Percentiles rank a stretch among this genome's conserved stretches.
phyloP scores from a whole-genome alignment of 2,888 invertebrate genomes.

The Mythimna pallens region DNA sequence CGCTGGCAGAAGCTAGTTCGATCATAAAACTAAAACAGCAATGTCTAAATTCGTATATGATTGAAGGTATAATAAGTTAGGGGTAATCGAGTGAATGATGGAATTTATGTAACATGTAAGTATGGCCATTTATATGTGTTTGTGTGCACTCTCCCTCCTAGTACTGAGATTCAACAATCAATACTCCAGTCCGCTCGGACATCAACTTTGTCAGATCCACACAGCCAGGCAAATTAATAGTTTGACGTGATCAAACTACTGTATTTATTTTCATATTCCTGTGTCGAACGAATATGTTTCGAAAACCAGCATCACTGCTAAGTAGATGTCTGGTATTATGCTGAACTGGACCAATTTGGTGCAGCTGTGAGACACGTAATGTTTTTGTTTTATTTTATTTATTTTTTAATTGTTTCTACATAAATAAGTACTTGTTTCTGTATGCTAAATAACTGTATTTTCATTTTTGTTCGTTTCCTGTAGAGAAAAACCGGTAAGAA shows the following conservation, averaged over 20 bases:
- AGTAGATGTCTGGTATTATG: too few species aligned
- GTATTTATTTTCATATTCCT: neutral
- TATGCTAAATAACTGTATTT: too few species aligned
- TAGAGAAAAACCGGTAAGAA: too few species aligned
- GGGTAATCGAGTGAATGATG: neutral
- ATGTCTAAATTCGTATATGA: neutral
- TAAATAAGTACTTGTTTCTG: too few species aligned
- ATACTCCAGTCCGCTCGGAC: neutral
- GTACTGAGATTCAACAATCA: slow-evolving; percentile 24
- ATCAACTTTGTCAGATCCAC: neutral
- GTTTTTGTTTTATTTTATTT: too few species aligned
- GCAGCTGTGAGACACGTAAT: too few species aligned
- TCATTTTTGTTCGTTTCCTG: too few species aligned
- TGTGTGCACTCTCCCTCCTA: neutral
- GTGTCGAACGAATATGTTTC: neutral
- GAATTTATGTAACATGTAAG: neutral
- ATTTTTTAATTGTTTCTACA: too few species aligned
- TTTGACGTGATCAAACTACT: neutral
- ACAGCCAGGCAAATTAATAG: neutral
- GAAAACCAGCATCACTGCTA: too few species aligned
- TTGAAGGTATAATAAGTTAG: slow-evolving; percentile 3
- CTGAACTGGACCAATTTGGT: too few species aligned
- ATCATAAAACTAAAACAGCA: neutral
- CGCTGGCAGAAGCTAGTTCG: too few species aligned
- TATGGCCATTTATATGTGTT: neutral